Evolutionary conservation across 2,113 vertebrate species (phyloP), one percentile per base, ranked within the genome.

Genomic region (Rhynchopsitta pachyrhyncha): DNA sequence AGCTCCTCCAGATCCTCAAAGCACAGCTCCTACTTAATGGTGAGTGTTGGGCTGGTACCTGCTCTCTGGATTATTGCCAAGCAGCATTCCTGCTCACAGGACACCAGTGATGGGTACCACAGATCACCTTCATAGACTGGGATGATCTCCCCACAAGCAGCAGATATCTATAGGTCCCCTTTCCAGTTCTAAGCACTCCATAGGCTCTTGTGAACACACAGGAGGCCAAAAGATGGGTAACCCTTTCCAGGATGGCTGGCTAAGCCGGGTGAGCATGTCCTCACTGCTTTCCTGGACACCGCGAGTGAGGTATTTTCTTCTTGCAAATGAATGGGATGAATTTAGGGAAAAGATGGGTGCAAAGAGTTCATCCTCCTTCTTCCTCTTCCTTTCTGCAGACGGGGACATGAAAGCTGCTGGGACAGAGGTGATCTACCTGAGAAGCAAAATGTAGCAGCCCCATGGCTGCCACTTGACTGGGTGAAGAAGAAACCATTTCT

Each of bases 271-370:
- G 35, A 76, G 16, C 0, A 8, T 18, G 19, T 63, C 37, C 59
- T 85, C 41, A 37, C 41, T 2, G 1, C 33, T 17, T 23, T 23
- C 50, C 46, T 10, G 50, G 33, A 60, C 39, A 33, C 22, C 14
- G 67, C 33, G 53, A 24, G 7, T 0, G 2, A 0, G 1, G n/a
- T n/a, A n/a, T n/a, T 49, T 62, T 33, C 44, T 47, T 53, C 67
- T n/a, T 17, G 44, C 64, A 23, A 77, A 66, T 4, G 44, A 20
- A 24, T 39, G 68, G 33, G 77, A 60, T 73, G n/a, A 57, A 66
- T 70, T 39, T 33, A 29, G 29, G 69, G 27, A 33, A n/a, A 35
- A 33, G 57, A 49, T 4, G 66, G 14, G 2, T 37, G 35, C 19
- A 17, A 62, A 28, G 69, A 28, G 35, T 23, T 60, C 42, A 12